Base-by-base conservation (phyloP, 2,113 vertebrate species). In the Polypterus senegalus region DNA sequence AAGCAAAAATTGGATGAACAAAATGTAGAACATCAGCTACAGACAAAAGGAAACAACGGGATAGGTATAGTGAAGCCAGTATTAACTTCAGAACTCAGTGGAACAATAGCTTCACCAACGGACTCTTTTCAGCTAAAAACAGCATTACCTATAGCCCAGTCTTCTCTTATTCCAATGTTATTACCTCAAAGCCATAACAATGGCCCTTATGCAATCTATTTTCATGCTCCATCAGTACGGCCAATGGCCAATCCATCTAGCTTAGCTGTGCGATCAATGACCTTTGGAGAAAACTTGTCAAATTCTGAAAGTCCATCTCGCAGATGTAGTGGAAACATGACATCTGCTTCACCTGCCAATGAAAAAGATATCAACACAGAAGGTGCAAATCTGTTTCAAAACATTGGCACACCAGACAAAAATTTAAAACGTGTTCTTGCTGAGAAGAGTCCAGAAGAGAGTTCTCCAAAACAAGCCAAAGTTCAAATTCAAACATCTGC, bases 121-220 rank as follows among this genome's bases (percentile, higher is more conserved):
- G 66, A 80, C 61, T 62, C 81, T 9, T 43, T 73, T n/a, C 77
- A 79, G 65, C 70, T 86, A 0, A 7, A 74, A 0, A 74, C 73
- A 2, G 49, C 73, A 4, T 61, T 88, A 3, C 71, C 92, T 77
- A 75, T 72, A 67, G 86, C 69, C 78, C 86, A 83, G 57, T 79
- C 90, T 0, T 76, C 89, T 0, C 67, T 91, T 1, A 77, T 94
- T 11, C 91, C 90, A 0, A 69, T 93, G 60, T 76, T 93, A 64
- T 74, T 93, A 67, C 88, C 91, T 70, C 91, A 88, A 61, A 67
- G 81, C 53, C 76, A 67, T 47, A 74, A 88, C 0, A 74, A 68
- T 7, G 71, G 83, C 1, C 74, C 93, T 0, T 92, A 88, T 49
- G 80, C 93, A 0, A 75, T 97, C 6, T 94, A 91, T 54, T 52